Evolutionary conservation across 2,113 vertebrate species (phyloP).

Genomic region (Dasyprocta punctata): DNA sequence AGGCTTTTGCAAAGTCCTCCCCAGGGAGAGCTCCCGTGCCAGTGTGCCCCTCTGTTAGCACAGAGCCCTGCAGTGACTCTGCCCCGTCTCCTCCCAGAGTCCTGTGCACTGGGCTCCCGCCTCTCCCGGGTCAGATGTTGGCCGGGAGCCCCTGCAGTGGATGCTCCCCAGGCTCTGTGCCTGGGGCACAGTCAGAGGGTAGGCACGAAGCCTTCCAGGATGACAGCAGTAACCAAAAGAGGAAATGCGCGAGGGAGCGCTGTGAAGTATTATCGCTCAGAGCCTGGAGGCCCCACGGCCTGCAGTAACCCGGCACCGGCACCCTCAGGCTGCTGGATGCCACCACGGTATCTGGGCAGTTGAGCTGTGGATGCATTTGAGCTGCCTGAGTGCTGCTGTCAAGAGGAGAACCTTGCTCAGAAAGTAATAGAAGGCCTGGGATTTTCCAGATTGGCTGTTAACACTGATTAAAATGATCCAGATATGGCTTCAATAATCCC

Average conservation of each 20-base stretch:
- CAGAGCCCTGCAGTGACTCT: neutral
- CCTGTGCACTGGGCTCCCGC: neutral
- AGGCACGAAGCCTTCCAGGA: neutral
- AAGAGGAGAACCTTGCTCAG: neutral
- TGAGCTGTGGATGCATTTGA: neutral
- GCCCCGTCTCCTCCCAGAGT: neutral
- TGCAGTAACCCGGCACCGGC: neutral
- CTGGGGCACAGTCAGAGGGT: conserved; percentile 47
- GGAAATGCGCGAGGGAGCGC: neutral
- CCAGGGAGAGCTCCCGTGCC: neutral
- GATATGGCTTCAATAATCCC: neutral
- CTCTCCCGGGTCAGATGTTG: neutral
- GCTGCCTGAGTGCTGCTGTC: conserved; percentile 1
- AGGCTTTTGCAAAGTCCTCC: neutral
- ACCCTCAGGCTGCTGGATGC: neutral
- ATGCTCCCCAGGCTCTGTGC: neutral
- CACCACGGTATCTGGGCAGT: neutral
- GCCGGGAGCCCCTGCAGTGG: neutral
- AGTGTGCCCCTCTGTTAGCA: neutral
- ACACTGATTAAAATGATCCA: conserved; percentile 30
- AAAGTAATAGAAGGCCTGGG: neutral
- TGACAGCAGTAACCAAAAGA: conserved; percentile 58
- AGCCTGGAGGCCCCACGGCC: neutral
- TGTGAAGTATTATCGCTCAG: neutral
- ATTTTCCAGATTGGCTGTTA: conserved; percentile 24